Evolutionary conservation across 2,888 invertebrate genomes (phyloP), one percentile per base, ranked within the genome.

Genomic region (Adelphocoris suturalis): DNA sequence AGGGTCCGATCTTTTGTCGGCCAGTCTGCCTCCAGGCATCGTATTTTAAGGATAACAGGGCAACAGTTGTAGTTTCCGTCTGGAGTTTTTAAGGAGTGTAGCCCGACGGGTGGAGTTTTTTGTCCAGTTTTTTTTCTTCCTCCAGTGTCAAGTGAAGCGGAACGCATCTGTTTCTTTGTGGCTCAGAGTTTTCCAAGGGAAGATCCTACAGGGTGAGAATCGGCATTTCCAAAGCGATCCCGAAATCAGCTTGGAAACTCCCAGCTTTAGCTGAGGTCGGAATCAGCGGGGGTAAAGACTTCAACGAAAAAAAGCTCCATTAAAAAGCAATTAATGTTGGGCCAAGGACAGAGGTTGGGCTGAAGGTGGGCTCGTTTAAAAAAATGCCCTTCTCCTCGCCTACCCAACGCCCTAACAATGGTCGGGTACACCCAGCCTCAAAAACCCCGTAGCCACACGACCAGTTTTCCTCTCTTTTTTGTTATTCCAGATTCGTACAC

Each of bases 251-350:
- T 82, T 52, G 14, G 80, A 48, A 47, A 16, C 76, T 0, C 9
- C 27, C 12, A 27, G 37, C 16, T 4, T 0, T 12, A 46, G 28
- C 78, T 75, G 16, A 46, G 16, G 28, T 7, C 68, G 5, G 23
- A 27, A 27, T 14, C 52, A 19, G 28, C 28, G 81, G 28, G 75
- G 28, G 3, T n/a, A 19, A 47, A 48, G 37, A 27, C 47, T 82
- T n/a, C n/a, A 52, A 82, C n/a, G 7, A 57, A 76, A 78, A 52
- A 75, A 46, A 9, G 89, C 37, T 75, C 57, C 90, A 90, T 90
- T 78, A 86, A 86, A 87, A 87, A 90, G 87, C 90, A 86, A 90
- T 90, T 90, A 90, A 90, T 80, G 78, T 86, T 19, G 87, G 27
- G 82, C 23, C 68, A 23, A 47, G 28, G 89, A n/a, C 57, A 14